phyloP scores from a whole-genome alignment of 2,888 invertebrate genomes.

The Leucophenga maculata region DNA sequence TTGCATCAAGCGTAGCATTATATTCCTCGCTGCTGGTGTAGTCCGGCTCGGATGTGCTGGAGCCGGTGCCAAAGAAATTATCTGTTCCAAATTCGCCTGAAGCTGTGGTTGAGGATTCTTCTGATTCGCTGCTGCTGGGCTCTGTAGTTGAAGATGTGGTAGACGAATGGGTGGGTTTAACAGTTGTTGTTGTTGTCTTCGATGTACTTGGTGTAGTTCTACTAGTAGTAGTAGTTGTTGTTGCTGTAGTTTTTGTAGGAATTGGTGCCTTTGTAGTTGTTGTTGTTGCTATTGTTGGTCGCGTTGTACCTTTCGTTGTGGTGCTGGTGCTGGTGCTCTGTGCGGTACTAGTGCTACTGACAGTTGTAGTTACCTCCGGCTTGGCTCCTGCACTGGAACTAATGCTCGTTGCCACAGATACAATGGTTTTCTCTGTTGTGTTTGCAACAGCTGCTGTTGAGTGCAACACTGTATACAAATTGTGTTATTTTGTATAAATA shows the following conservation, averaged over 20 bases:
- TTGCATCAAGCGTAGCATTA: conserved; percentile 27
- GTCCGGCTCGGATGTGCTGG: conserved; percentile 34
- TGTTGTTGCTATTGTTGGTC: conserved; percentile 23
- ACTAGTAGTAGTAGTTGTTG: conserved; percentile 31
- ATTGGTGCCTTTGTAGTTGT: conserved; percentile 31
- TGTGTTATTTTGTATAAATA: conserved; percentile 5
- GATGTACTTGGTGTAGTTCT: conserved; percentile 32
- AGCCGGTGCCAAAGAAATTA: conserved; percentile 27
- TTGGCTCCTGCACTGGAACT: conserved; percentile 50
- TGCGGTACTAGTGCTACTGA: conserved; percentile 8
- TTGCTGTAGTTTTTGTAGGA: conserved; percentile 28
- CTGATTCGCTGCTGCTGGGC: conserved; percentile 26
- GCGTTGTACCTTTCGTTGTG: conserved; percentile 24
- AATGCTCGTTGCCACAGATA: conserved; percentile 65
- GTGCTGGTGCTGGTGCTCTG: conserved; percentile 1
- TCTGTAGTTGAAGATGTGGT: conserved; percentile 32
- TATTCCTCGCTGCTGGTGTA: conserved; percentile 27
- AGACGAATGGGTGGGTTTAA: conserved; percentile 49
- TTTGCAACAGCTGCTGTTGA: conserved; percentile 36
- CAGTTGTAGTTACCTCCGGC: conserved; percentile 27
- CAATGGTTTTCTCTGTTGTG: conserved; percentile 61
- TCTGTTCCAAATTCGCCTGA: conserved; percentile 40
- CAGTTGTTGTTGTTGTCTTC: conserved; percentile 38
- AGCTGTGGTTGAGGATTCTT: conserved; percentile 2
- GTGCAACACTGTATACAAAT: conserved; percentile 28